A percentile compares a stretch with the other conserved stretches of the same genome.
Conservation (phyloP, 2,888 invertebrate genomes). For the Odontomyia ornata region DNA sequence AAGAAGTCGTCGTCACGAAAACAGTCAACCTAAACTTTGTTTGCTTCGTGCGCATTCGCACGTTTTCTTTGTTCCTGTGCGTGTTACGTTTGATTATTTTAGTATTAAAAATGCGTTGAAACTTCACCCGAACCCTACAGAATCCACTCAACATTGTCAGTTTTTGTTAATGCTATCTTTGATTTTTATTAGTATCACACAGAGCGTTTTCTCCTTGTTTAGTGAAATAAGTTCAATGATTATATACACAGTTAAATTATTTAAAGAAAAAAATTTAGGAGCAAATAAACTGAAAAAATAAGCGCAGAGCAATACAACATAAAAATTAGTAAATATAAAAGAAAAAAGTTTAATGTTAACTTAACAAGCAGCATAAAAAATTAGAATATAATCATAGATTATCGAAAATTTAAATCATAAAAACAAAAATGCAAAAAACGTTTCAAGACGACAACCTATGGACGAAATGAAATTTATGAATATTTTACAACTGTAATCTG, state of each 20-base stretch:
- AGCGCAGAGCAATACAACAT: constrained; percentile 6
- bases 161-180: too few species aligned
- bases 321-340: not conserved
- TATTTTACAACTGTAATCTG: not conserved
- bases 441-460: not conserved
- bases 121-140: too few species aligned
- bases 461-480: not conserved
- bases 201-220: too few species aligned
- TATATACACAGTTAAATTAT: not conserved
- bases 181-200: too few species aligned
- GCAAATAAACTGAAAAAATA: not conserved
- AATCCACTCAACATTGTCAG: too few species aligned
- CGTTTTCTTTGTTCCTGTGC: too few species aligned
- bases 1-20: too few species aligned
- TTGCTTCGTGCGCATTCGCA: too few species aligned
- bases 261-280: not conserved
- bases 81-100: too few species aligned
- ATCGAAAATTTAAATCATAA: not conserved
- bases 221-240: too few species aligned
- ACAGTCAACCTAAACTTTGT: too few species aligned
- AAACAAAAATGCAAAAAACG: not conserved
- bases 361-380: not conserved
- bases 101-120: too few species aligned
- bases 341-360: not conserved
- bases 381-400: not conserved